phyloP scores from a whole-genome alignment of 2,113 vertebrate genomes.

The Gobiocypris rarus region DNA sequence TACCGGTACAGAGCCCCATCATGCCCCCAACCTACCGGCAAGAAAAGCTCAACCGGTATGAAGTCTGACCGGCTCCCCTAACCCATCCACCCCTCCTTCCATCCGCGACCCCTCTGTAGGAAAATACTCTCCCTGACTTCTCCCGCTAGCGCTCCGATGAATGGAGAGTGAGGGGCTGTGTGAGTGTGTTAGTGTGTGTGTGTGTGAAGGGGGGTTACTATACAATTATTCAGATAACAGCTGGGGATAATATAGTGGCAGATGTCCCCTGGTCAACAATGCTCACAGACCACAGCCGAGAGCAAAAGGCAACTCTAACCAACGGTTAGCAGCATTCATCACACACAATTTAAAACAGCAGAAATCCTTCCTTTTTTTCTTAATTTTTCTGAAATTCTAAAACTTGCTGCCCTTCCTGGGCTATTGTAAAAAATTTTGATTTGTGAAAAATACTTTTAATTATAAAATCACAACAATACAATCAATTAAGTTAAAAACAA shows the following conservation, averaged over 20 bases:
- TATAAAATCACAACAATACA: neutral
- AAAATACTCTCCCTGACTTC: slow-evolving; percentile 41
- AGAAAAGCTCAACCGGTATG: slow-evolving; percentile 27
- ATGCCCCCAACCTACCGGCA: neutral
- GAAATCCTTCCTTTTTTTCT: neutral
- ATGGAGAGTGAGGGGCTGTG: slow-evolving; percentile 56
- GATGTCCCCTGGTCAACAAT: slow-evolving; percentile 83
- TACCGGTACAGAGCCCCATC: slow-evolving; percentile 15
- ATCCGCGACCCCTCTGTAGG: slow-evolving; percentile 18
- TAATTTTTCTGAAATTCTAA: neutral
- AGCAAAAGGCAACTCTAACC: slow-evolving; percentile 51
- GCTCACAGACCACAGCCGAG: slow-evolving; percentile 66
- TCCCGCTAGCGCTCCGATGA: slow-evolving; percentile 24
- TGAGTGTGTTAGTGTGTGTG: slow-evolving; percentile 45
- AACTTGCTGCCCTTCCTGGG: neutral
- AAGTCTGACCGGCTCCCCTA: neutral
- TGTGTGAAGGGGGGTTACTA: slow-evolving; percentile 67
- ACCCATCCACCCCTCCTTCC: slow-evolving; percentile 34
- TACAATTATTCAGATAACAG: slow-evolving; percentile 85
- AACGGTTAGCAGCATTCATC: slow-evolving; percentile 31
- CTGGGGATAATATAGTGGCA: slow-evolving; percentile 83
- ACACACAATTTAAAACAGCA: slow-evolving; percentile 9
- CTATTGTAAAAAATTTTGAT: neutral
- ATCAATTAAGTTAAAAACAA: neutral
- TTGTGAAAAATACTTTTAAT: too few relatives aligned